Conservation (phyloP, 2,113 vertebrate species). For the Rhynchopsitta pachyrhyncha region DNA sequence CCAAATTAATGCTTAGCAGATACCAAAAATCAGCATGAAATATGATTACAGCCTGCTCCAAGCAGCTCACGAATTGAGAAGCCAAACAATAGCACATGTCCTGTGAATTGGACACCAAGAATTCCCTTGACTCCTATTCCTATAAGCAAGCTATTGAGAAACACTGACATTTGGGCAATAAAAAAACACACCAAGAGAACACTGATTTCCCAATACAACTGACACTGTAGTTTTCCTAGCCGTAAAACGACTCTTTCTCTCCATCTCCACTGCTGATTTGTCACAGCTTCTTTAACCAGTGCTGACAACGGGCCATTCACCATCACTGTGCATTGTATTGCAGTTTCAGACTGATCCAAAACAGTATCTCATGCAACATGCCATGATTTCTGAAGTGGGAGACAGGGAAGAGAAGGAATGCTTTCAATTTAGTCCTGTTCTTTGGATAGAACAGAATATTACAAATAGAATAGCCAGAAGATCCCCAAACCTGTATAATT, state of each 20-base stretch:
- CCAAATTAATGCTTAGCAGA: conserved; percentile 43
- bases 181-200: conserved; percentile 31
- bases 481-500: background rate
- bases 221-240: conserved; percentile 3
- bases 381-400: background rate
- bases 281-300: background rate
- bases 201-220: conserved; percentile 19
- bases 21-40: conserved; percentile 25
- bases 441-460: background rate
- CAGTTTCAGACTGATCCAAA: background rate
- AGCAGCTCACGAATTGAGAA: conserved; percentile 29
- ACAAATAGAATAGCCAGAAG: background rate
- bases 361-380: background rate
- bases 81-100: conserved; percentile 50
- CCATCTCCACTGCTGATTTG: background rate
- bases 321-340: background rate
- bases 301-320: conserved; percentile 18
- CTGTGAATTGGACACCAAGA: conserved; percentile 31
- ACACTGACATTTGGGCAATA: conserved; percentile 37
- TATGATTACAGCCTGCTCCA: conserved; percentile 8
- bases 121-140: conserved; percentile 42
- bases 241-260: background rate
- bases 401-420: background rate
- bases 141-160: conserved; percentile 55
- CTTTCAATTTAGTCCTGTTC: background rate